Evolutionary conservation across 2,113 vertebrate species (phyloP), one percentile per base, ranked within the genome.

Genomic region (Oenanthe melanoleuca): DNA sequence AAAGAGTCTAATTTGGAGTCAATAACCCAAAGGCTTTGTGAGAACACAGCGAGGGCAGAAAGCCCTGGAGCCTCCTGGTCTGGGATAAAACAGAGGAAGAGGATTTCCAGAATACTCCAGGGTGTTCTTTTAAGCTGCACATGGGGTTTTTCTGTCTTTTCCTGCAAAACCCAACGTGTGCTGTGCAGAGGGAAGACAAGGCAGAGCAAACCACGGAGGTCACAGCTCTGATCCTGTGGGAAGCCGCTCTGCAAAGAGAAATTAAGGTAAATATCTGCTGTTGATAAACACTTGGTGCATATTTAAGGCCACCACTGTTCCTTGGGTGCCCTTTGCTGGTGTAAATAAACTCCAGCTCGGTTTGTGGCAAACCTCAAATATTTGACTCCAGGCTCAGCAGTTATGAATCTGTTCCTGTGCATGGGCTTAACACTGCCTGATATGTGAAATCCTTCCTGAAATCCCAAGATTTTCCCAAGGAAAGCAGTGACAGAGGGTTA

Each of bases 351-450:
- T 91, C 72, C 92, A 78, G 73, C 61, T 87, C 53, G 64, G 89
- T 96, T 97, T 94, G 95, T 93, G 91, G 95, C 87, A 92, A 97
- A 97, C 95, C 95, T 97, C 96, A 97, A 84, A 34, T 89, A 88
- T 96, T 92, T 91, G 84, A 70, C 63, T 96, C 53, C 55, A 45
- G 91, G 74, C 90, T 91, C 80, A 89, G 82, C 74, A 70, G 83
- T 83, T 42, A 31, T 40, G 85, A 19, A 59, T 85, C 75, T 61
- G 17, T 40, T 78, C 52, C 50, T 64, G 42, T 63, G 75, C 64
- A 13, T 19, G 61, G 25, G 59, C 71, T 81, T 52, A 69, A 60
- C 8, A 15, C 86, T 75, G 83, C 59, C 34, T 73, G 88, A 26
- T 73, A 4, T 6, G 13, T 11, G 61, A 61, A 15, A 52, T 65